Evolutionary conservation across 2,888 invertebrate species (phyloP).

Genomic region (Carcina quercana): DNA sequence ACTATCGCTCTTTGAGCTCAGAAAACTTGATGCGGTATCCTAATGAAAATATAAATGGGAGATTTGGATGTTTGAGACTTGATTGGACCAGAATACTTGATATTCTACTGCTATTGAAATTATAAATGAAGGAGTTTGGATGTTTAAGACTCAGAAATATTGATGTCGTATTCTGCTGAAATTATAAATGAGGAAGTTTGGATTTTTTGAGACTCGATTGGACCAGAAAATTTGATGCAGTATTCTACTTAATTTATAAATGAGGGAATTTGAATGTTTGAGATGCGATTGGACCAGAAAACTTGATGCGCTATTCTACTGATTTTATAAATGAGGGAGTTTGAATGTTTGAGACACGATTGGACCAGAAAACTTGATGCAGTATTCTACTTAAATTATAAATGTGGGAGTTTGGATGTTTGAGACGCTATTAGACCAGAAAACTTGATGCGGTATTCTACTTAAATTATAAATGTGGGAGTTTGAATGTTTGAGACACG

Average conservation of each 20-base stretch:
- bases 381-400: not conserved
- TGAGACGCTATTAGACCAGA: not conserved
- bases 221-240: not conserved
- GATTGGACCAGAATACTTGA: not conserved
- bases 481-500: not conserved
- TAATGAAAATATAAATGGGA: not conserved
- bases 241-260: not conserved
- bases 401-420: not conserved
- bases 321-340: not conserved
- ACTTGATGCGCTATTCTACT: not conserved
- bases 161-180: not conserved
- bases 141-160: not conserved
- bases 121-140: not conserved
- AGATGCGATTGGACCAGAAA: not conserved
- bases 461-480: not conserved
- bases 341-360: not conserved
- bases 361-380: not conserved
- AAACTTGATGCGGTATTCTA: not conserved
- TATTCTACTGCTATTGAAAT: not conserved
- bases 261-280: not conserved
- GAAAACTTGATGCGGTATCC: slow-evolving; percentile 22
- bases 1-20: slow-evolving; percentile 30
- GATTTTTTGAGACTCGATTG: not conserved
- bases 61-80: not conserved
- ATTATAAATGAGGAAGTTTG: not conserved